Base-by-base conservation (phyloP, 2,113 vertebrate species). In the Crotalus tigris region DNA sequence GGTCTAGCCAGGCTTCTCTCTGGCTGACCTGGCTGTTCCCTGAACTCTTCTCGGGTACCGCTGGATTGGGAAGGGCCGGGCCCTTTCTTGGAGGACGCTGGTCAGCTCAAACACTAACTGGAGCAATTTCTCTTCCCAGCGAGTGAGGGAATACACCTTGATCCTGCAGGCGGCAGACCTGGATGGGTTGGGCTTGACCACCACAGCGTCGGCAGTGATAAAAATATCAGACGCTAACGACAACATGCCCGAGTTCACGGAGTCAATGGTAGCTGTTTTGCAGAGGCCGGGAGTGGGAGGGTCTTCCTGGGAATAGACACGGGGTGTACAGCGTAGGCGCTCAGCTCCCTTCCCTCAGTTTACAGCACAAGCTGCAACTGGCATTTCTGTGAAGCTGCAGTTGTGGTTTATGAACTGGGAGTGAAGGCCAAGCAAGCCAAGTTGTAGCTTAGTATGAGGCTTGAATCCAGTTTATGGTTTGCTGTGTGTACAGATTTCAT, bases 141-240 rank as follows among this genome's bases (percentile, higher is more conserved):
- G 95, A 4, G 96, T 98, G 58, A 94, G 95, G 4, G 94, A 97
- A 92, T 98, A 98, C 94, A 98, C 95, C 0, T 96, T 98, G 95
- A 97, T 95, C 0, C 26, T 98, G 94, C 97, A 97, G 91, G 98
- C 97, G 0, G 97, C 98, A 0, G 98, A 98, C 95, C 90, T 98
- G 97, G 95, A 98, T 0, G 98, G 98, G 0, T 64, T 95, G 0
- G 98, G 98, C 1, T 94, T 98, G 46, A 94, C 95, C 44, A 97
- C 96, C 13, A 97, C 96, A 0, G 98, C 97, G 0, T 90, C 95
- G 57, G 98, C 97, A 0, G 2, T 98, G 11, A 98, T 98, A 0
- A 95, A 97, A 49, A 96, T 98, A 0, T n/a, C 87, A 0, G 98
- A 98, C 0, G 21, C 96, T 92, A 98, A 98, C 0, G 98, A 98